phyloP scores from a whole-genome alignment of 92 coral and sea anemone species.

The Actinostola sp. region DNA sequence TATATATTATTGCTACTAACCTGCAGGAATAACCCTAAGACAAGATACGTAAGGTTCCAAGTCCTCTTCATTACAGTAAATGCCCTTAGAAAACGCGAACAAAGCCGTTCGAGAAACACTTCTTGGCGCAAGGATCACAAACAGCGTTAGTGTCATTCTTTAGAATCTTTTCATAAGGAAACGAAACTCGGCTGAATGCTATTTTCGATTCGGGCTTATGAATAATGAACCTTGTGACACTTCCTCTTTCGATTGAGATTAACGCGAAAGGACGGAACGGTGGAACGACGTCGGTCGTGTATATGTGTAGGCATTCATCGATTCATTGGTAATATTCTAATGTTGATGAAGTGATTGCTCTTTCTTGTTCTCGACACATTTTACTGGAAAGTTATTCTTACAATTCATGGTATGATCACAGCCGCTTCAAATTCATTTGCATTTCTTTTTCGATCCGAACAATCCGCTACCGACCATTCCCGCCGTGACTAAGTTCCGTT shows the following conservation, averaged over 20 bases:
- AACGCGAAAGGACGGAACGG: background rate
- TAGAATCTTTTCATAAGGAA: constrained; percentile 24
- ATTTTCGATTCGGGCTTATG: constrained; percentile 28
- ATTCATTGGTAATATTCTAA: too few relatives aligned
- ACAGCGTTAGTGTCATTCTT: background rate
- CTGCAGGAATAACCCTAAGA: background rate
- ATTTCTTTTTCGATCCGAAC: background rate
- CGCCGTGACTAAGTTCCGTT: background rate
- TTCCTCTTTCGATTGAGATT: constrained; percentile 28
- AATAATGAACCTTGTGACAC: constrained; percentile 7
- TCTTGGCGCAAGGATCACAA: background rate
- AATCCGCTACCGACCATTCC: background rate
- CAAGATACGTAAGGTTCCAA: background rate
- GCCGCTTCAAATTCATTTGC: background rate
- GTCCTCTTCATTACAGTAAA: background rate
- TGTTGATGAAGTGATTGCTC: background rate
- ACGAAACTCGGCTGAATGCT: constrained; percentile 26
- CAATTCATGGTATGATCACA: background rate
- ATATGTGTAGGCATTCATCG: background rate
- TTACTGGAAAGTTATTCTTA: background rate
- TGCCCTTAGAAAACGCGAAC: background rate
- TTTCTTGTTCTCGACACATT: background rate
- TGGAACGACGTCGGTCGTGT: background rate
- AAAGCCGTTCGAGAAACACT: background rate
- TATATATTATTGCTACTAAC: too few relatives aligned